Evolutionary conservation across 1,140 invertebrate genomes (phyloP), one percentile per base, ranked within the genome.

Genomic region (Hycleus phaleratus): DNA sequence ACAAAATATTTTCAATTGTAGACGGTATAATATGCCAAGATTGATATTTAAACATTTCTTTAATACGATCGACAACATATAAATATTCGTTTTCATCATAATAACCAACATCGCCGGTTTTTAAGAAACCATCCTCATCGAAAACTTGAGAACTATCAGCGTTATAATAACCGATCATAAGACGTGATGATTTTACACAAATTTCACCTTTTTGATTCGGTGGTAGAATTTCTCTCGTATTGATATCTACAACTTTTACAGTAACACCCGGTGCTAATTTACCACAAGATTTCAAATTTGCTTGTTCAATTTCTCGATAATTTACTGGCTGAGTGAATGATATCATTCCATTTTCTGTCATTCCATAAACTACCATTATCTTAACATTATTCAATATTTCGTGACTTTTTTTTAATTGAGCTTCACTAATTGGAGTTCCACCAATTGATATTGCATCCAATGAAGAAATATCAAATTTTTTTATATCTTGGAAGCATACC

Each of bases 21-120:
- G 73, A 70, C 25, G 75, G 77, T 5, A 74, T 72, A 38, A 78
- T 77, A 67, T 79, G 18, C 18, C 18, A 18, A 18, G 18, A 18
- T 18, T 18, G 18, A 18, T 18, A 18, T 18, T 18, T 18, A 18
- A 18, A 18, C 18, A n/a, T 18, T 18, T 18, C 18, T 18, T 18
- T 18, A 18, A 18, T 18, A 18, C 18, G 18, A 18, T 1, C 18
- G 18, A 18, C 18, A 18, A 18, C 18, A 18, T 18, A 1, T 18
- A 18, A 18, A 18, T 18, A n/a, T n/a, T n/a, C n/a, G n/a, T n/a
- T n/a, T 49, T 82, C 74, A 58, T 87, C 83, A 52, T 82, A 79
- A 58, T 82, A 85, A 0, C 79, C 82, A 40, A 88, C 77, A 66
- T 88, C 85, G 38, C 86, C 86, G 50, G 86, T 86, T 63, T 80